Percentiles rank a stretch among this genome's conserved stretches.
Conservation (phyloP, 2,888 invertebrate genomes). For the Silvanus unidentatus region DNA sequence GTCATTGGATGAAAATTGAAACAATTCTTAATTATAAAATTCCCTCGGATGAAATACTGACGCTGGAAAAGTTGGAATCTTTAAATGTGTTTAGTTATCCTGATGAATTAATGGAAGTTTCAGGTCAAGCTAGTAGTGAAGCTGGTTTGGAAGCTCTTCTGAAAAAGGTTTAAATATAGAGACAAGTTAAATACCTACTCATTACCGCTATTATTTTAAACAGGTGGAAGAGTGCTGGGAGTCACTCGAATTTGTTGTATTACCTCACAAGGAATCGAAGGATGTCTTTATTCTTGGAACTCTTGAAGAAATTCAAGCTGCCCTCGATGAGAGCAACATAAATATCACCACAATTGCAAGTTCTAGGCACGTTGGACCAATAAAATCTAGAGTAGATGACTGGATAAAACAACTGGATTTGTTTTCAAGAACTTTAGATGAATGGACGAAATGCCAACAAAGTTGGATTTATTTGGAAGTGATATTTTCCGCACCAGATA, state of each 20-base stretch:
- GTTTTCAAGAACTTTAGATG: slow-evolving; percentile 81
- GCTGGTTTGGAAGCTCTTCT: slow-evolving; percentile 73
- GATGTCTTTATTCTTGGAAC: slow-evolving; percentile 81
- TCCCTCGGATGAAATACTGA: slow-evolving; percentile 60
- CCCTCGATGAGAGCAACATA: slow-evolving; percentile 81
- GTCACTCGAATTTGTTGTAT: slow-evolving; percentile 67
- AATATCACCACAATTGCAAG: slow-evolving; percentile 81
- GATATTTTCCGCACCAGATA: slow-evolving; percentile 91
- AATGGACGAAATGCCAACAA: slow-evolving; percentile 82
- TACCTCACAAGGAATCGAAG: slow-evolving; percentile 73
- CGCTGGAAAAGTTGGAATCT: slow-evolving; percentile 62
- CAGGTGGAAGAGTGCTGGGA: slow-evolving; percentile 83
- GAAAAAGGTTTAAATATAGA: slow-evolving; percentile 54
- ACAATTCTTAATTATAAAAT: slow-evolving; percentile 67
- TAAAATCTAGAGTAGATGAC: slow-evolving; percentile 74
- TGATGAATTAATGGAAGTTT: slow-evolving; percentile 74
- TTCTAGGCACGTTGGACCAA: slow-evolving; percentile 79
- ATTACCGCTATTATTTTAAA: slow-evolving; percentile 6
- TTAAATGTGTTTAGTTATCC: slow-evolving; percentile 69
- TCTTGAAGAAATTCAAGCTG: slow-evolving; percentile 75
- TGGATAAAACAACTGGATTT: slow-evolving; percentile 72
- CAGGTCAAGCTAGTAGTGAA: slow-evolving; percentile 84
- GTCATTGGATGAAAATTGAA: slow-evolving; percentile 84
- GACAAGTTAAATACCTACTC: not conserved
- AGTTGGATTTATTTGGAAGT: slow-evolving; percentile 95